Percentiles rank a stretch among this genome's conserved stretches.
phyloP scores from a whole-genome alignment of 2,888 invertebrate genomes.

The Antheraea assamensis region DNA sequence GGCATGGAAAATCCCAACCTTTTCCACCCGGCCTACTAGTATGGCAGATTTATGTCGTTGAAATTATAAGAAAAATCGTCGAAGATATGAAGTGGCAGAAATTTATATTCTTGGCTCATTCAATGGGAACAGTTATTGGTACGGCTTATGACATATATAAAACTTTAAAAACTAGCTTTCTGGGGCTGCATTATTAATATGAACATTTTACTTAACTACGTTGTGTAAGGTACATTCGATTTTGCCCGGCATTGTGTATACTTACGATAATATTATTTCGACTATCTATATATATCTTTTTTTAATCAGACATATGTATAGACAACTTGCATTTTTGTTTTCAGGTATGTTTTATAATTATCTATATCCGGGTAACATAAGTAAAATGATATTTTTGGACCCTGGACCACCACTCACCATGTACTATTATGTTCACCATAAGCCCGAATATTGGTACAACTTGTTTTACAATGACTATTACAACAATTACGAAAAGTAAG shows the following conservation, averaged over 20 bases:
- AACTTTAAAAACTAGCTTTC: background rate
- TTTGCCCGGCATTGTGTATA: background rate
- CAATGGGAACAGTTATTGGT: constrained; percentile 51
- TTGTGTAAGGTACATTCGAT: background rate
- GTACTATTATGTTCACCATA: constrained; percentile 43
- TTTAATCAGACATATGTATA: background rate
- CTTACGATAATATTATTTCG: background rate
- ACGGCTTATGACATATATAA: constrained; percentile 4
- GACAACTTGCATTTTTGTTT: constrained; percentile 25
- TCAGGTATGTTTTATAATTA: constrained; percentile 58
- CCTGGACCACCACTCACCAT: constrained; percentile 38
- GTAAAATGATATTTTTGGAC: constrained; percentile 67
- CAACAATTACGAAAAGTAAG: constrained; percentile 52
- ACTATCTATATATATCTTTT: background rate
- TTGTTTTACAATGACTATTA: constrained; percentile 49
- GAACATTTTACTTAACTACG: background rate
- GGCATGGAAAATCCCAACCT: constrained; percentile 81
- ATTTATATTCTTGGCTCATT: constrained; percentile 53
- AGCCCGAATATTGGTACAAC: constrained; percentile 38
- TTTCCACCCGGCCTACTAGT: constrained; percentile 56
- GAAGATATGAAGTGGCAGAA: constrained; percentile 50
- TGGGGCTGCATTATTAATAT: background rate
- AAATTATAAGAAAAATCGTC: constrained; percentile 39
- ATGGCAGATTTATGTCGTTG: constrained; percentile 33
- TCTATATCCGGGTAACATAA: constrained; percentile 75